Evolutionary conservation across 2,113 vertebrate genomes (phyloP).

Genomic region (Sardina pilchardus): DNA sequence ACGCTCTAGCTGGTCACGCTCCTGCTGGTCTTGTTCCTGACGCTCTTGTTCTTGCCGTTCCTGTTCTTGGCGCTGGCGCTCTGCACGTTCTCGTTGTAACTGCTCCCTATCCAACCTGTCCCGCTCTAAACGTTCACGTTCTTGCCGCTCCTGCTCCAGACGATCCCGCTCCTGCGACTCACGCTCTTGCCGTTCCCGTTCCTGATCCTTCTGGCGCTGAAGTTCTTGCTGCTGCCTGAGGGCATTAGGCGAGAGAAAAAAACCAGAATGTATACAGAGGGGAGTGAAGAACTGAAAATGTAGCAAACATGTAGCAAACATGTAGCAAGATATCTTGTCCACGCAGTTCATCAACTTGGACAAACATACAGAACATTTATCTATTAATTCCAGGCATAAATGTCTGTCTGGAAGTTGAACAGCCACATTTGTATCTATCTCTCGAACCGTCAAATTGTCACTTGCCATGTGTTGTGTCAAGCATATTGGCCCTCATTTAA

Average conservation of each 20-base stretch:
- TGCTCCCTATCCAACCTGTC: slow-evolving; percentile 69
- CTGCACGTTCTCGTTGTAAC: slow-evolving; percentile 56
- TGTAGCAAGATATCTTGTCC: too few species aligned
- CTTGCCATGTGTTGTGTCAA: too few species aligned
- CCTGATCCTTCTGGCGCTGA: slow-evolving; percentile 89
- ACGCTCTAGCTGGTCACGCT: slow-evolving; percentile 69
- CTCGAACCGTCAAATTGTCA: too few species aligned
- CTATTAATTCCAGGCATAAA: too few species aligned
- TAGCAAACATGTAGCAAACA: too few species aligned
- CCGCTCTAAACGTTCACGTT: slow-evolving; percentile 74
- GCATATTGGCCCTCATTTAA: too few species aligned
- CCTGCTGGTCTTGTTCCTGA: slow-evolving; percentile 77
- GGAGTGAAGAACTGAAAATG: neutral
- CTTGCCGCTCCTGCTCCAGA: slow-evolving; percentile 72
- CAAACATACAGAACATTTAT: too few species aligned
- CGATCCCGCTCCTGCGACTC: slow-evolving; percentile 67
- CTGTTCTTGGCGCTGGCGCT: slow-evolving; percentile 62
- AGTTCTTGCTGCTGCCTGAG: slow-evolving; percentile 92
- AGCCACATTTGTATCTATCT: too few species aligned
- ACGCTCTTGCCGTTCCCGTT: slow-evolving; percentile 72
- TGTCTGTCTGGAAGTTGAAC: too few species aligned
- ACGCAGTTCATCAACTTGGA: too few species aligned
- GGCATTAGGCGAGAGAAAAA: neutral
- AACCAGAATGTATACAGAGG: neutral
- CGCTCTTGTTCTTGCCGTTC: slow-evolving; percentile 76